Evolutionary conservation across 2,797 vertebrate species (phyloP).

Genomic region (Philypnodon macrostomus): DNA sequence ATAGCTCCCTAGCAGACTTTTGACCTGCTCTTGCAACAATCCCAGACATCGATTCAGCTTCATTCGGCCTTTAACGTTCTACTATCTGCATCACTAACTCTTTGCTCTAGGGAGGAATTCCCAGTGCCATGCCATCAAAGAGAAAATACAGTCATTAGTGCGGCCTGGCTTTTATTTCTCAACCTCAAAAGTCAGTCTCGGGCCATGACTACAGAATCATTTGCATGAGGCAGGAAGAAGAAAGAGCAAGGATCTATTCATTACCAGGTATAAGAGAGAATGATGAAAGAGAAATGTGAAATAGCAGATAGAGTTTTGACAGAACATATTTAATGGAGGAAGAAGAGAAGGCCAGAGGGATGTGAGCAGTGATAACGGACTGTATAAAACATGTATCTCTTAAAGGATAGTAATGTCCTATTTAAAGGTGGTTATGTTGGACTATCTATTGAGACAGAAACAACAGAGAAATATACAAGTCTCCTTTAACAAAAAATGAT

Average conservation of each 20-base stretch:
- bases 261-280: constrained; percentile 69
- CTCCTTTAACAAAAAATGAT: too few species aligned
- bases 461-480: too few species aligned
- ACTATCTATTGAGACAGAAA: too few species aligned
- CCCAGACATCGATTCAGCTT: constrained; percentile 36
- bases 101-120: constrained; percentile 44
- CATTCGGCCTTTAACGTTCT: constrained; percentile 10
- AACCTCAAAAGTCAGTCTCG: constrained; percentile 23
- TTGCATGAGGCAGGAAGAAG: constrained; percentile 56
- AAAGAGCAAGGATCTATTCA: constrained; percentile 61
- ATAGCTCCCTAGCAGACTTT: constrained; percentile 43
- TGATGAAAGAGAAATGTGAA: constrained; percentile 70
- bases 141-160: constrained; percentile 71
- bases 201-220: constrained; percentile 34
- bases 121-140: constrained; percentile 48
- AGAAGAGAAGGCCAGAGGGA: constrained; percentile 57
- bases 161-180: constrained; percentile 28
- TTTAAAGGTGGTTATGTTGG: constrained; percentile 4
- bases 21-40: constrained; percentile 48
- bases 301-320: constrained; percentile 58
- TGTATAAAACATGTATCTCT: constrained; percentile 20
- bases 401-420: constrained; percentile 39
- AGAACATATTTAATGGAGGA: constrained; percentile 43
- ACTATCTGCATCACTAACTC: constrained; percentile 37
- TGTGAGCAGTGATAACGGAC: constrained; percentile 20